Conservation (phyloP, 2,797 vertebrate genomes). For the Argentina silus region DNA sequence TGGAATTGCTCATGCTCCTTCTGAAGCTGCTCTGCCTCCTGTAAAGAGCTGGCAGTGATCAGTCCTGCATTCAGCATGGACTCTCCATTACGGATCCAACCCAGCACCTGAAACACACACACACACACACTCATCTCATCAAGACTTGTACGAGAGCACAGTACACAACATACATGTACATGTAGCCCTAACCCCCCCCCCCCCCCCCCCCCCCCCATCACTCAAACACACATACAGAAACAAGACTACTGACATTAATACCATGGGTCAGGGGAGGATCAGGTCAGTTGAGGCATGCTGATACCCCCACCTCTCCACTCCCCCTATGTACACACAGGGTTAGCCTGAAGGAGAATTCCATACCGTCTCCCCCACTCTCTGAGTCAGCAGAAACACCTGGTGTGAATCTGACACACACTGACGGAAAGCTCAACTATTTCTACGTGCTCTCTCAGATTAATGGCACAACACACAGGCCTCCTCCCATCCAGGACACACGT, state of each 20-base stretch:
- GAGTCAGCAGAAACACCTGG: background rate
- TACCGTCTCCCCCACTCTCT: background rate
- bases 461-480: background rate
- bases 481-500: background rate
- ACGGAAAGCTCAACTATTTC: background rate
- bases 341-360: background rate
- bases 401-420: background rate
- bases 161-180: background rate
- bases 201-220: constrained; percentile 68
- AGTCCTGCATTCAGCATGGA: constrained; percentile 97
- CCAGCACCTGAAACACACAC: constrained; percentile 83
- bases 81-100: constrained; percentile 98
- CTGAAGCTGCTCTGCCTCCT: constrained; percentile 96
- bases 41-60: constrained; percentile 96
- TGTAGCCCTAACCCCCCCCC: constrained; percentile 54
- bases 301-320: background rate
- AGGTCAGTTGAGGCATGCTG: background rate
- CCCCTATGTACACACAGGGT: constrained; percentile 5
- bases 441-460: background rate
- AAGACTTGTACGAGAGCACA: background rate
- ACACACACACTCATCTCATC: constrained; percentile 13
- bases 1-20: constrained; percentile 98
- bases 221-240: constrained; percentile 19
- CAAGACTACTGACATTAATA: background rate
- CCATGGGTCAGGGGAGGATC: background rate